A percentile compares a stretch with the other conserved stretches of the same genome.
Evolutionary conservation across 1,140 invertebrate genomes (phyloP).

Genomic region (Copidosoma floridanum): DNA sequence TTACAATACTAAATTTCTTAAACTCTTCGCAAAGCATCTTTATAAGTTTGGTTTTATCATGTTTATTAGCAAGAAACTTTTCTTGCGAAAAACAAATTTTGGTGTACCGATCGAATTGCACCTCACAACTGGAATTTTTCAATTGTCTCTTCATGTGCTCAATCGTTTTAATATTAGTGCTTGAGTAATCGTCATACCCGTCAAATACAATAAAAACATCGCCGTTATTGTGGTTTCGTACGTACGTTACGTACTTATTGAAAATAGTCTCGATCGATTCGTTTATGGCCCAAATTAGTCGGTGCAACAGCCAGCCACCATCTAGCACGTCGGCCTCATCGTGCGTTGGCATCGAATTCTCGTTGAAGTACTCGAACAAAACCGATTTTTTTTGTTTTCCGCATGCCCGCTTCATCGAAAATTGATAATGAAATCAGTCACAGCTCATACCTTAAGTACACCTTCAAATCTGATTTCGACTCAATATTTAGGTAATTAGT

Average conservation of each 20-base stretch:
- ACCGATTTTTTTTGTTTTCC: conserved; percentile 45
- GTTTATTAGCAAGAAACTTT: too few species aligned
- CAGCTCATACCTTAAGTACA: conserved; percentile 50
- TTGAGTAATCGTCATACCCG: too few species aligned
- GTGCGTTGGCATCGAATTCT: conserved; percentile 16
- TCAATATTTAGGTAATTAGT: conserved; percentile 34
- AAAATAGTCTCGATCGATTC: neutral
- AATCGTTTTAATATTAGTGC: too few species aligned
- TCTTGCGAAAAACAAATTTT: too few species aligned
- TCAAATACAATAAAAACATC: too few species aligned
- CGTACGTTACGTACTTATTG: neutral
- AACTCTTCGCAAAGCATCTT: too few species aligned
- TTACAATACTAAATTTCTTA: too few species aligned
- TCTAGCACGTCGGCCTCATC: neutral
- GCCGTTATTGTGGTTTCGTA: neutral
- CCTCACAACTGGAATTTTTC: too few species aligned
- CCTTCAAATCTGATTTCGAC: conserved; percentile 40
- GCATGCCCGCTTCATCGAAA: conserved; percentile 49
- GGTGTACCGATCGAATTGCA: too few species aligned
- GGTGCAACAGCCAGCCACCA: neutral
- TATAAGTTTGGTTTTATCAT: too few species aligned
- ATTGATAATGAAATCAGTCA: conserved; percentile 45
- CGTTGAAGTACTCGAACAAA: too few species aligned
- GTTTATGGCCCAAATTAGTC: neutral
- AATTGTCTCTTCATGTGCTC: too few species aligned